phyloP scores from a whole-genome alignment of 2,113 vertebrate species.

The Zapus hudsonius region DNA sequence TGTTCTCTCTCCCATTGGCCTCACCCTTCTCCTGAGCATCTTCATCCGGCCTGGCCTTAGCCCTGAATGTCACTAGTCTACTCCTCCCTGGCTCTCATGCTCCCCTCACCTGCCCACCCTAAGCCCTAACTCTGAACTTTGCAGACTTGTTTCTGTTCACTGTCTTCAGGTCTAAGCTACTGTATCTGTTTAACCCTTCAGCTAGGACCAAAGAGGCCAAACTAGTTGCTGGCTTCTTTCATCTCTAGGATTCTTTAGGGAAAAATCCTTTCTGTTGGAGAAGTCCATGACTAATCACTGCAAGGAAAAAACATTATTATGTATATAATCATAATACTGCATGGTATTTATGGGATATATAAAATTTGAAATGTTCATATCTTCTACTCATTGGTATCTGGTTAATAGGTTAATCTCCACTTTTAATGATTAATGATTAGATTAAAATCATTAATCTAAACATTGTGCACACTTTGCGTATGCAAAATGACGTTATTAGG shows the following conservation, averaged over 20 bases:
- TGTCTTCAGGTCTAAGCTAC: not conserved
- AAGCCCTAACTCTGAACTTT: not conserved
- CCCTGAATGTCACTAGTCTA: not conserved
- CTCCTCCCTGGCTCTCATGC: rapidly evolving
- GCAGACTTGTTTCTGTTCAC: not conserved
- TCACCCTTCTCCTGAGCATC: not conserved
- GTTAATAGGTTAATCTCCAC: not conserved
- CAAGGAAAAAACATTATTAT: not conserved
- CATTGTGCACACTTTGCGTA: too few species aligned
- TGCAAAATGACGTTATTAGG: not conserved
- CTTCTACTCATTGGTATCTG: not conserved
- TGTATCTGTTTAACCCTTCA: not conserved
- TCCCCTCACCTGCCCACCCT: not conserved
- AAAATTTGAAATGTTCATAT: not conserved
- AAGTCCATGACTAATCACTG: not conserved
- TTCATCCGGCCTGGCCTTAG: not conserved
- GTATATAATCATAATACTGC: not conserved
- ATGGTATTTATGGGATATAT: not conserved
- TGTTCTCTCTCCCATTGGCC: not conserved
- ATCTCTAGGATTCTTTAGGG: not conserved
- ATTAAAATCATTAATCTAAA: too few species aligned
- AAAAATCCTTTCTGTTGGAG: not conserved
- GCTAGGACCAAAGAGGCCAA: not conserved
- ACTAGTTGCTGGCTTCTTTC: not conserved
- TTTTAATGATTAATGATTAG: too few species aligned